Percentiles rank a stretch among this genome's conserved stretches.
phyloP scores from a whole-genome alignment of 2,113 vertebrate species.

The Dasyprocta punctata region DNA sequence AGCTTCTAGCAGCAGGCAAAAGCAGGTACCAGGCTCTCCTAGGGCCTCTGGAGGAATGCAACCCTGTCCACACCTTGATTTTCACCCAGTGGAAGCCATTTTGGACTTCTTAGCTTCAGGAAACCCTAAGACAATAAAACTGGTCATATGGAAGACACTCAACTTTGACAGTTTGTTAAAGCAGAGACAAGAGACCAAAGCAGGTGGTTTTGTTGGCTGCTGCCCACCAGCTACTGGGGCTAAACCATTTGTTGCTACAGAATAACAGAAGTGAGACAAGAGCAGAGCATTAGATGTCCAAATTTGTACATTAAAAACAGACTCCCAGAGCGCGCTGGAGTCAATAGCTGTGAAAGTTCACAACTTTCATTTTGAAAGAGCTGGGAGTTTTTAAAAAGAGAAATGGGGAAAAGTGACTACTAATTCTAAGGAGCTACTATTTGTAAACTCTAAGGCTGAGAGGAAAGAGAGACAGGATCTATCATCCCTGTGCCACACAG shows the following conservation, averaged over 20 bases:
- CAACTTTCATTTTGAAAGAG: not conserved
- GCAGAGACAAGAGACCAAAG: not conserved
- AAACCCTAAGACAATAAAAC: not conserved
- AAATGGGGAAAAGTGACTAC: not conserved
- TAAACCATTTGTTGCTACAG: not conserved
- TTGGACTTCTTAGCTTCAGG: not conserved
- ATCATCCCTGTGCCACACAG: not conserved
- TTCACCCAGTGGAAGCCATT: not conserved
- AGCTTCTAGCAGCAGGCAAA: not conserved
- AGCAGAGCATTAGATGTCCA: not conserved
- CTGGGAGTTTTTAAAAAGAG: slow-evolving; percentile 11
- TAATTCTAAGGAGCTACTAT: not conserved
- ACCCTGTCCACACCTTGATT: not conserved
- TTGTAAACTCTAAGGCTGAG: not conserved
- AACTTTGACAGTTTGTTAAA: not conserved
- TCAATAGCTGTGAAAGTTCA: not conserved
- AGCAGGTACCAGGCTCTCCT: not conserved
- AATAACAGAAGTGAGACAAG: not conserved
- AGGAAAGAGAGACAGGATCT: not conserved
- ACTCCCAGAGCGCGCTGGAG: not conserved
- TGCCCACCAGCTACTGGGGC: not conserved
- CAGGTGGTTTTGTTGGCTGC: not conserved
- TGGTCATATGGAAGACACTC: not conserved
- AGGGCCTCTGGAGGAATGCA: not conserved
- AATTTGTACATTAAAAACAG: not conserved